phyloP scores from a whole-genome alignment of 2,113 vertebrate genomes.

The Hemichromis elongatus region DNA sequence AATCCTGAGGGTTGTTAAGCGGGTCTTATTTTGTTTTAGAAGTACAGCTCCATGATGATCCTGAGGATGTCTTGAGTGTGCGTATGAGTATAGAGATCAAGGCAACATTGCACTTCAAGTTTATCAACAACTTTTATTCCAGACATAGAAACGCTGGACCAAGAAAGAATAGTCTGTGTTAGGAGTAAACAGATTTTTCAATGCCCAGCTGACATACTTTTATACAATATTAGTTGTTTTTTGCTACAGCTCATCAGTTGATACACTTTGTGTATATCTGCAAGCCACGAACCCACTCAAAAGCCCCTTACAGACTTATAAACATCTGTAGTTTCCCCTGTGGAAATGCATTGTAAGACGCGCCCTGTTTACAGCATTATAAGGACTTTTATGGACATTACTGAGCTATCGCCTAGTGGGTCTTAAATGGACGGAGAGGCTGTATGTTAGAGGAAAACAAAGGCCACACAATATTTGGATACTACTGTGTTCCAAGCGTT shows the following conservation, averaged over 20 bases:
- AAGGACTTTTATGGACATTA: constrained; percentile 35
- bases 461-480: not conserved
- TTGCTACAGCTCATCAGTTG: not conserved
- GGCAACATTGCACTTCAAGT: not conserved
- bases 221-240: not conserved
- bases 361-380: not conserved
- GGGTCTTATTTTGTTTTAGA: not conserved
- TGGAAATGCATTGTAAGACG: not conserved
- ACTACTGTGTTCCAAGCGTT: not conserved
- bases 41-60: not conserved
- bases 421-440: not conserved
- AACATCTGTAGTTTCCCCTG: not conserved
- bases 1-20: not conserved
- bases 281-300: not conserved
- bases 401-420: not conserved
- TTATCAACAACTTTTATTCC: not conserved
- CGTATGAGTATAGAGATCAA: not conserved
- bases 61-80: not conserved
- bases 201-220: not conserved
- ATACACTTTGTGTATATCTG: not conserved
- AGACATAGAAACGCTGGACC: not conserved
- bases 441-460: not conserved
- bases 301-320: not conserved
- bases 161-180: not conserved
- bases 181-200: not conserved